Evolutionary conservation across 2,797 vertebrate genomes (phyloP), one percentile per base, ranked within the genome.

Genomic region (Artibeus jamaicensis): DNA sequence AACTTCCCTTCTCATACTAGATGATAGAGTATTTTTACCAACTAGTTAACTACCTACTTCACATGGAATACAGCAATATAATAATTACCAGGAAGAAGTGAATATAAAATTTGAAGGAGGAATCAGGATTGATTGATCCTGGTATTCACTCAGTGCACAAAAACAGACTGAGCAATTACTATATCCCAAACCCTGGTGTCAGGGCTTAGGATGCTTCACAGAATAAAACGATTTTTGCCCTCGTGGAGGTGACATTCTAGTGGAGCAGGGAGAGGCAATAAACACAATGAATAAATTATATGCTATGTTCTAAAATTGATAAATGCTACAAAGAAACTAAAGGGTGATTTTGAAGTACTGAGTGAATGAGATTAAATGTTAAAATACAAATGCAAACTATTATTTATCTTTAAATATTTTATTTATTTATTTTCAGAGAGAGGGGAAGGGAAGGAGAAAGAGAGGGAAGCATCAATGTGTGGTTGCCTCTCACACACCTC

Each of bases 351-450:
- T 48, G 59, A n/a, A 68, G 6, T 55, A 78, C 55, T 85, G 7
- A 29, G 55, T 78, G 70, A 77, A 65, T 62, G 32, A 65, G 53
- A 21, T 7, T 71, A 71, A 29, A 77, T 78, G 42, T 37, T 50
- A n/a, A 93, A 93, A 86, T 68, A 90, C 6, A 82, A 90, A 90
- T 71, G 73, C 74, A 92, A 2, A 83, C 29, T 86, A 93, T 57
- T 57, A 24, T 57, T 57, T 57, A 57, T 57, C 57, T 24, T 24
- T 9, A 57, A 57, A 4, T 19, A 24, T 24, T 57, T 57, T 24
- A 57, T 57, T 57, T 57, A 57, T 57, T 57, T 24, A 24, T 10
- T 24, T 57, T 57, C 9, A 57, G 55, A 55, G 53, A 55, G 3
- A 24, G 53, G 53, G 21, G 21, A 55, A 55, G 8, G 53, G 53